Conservation (phyloP, 35 echinoderm and acorn worm genomes). For the Diadema setosum region DNA sequence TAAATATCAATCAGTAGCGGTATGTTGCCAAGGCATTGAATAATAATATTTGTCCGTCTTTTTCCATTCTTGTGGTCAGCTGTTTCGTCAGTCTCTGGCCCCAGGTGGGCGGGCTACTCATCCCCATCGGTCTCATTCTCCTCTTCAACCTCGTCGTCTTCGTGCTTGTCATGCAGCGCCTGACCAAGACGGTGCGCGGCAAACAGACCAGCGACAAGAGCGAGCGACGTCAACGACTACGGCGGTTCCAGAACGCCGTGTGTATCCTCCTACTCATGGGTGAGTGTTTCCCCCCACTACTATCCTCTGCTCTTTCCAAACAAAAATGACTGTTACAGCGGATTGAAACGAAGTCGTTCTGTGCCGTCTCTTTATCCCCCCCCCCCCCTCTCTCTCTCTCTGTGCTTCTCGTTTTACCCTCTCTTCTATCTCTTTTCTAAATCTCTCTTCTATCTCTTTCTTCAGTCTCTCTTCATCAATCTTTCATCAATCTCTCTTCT, state of each 20-base stretch:
- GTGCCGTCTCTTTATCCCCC: no score
- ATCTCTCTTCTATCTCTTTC: no score
- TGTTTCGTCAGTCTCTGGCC: constrained; percentile 21
- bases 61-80: not conserved
- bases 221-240: not conserved
- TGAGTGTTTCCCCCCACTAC: no score
- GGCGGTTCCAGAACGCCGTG: constrained; percentile 41
- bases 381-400: no score
- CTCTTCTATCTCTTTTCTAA: no score
- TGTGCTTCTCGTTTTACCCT: no score
- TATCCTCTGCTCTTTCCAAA: no score
- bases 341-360: no score
- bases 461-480: no score
- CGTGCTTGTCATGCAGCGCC: constrained; percentile 13
- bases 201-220: not conserved
- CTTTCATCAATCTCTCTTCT: no score
- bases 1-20: no score
- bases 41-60: not conserved
- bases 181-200: not conserved
- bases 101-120: not conserved
- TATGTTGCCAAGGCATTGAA: not conserved
- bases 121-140: constrained; percentile 39
- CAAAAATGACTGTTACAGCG: no score
- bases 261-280: constrained; percentile 45
- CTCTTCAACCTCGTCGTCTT: constrained; percentile 51